Conservation (phyloP, 2,113 vertebrate genomes). For the Nycticebus coucang region DNA sequence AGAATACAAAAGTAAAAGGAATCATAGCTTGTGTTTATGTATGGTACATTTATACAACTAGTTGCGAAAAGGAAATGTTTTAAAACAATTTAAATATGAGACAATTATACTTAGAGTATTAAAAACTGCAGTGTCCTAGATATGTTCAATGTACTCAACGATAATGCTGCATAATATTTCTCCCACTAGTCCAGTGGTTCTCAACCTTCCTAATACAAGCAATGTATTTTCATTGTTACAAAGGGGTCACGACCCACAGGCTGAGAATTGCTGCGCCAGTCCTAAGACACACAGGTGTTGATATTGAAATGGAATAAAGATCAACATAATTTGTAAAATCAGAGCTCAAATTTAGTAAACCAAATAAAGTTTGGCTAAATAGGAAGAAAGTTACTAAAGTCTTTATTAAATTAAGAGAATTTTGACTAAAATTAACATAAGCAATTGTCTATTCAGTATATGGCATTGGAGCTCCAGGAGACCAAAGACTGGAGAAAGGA, state of each 20-base stretch:
- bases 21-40: conserved; percentile 2
- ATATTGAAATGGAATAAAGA: conserved; percentile 29
- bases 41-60: background rate
- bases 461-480: background rate
- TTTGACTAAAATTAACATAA: background rate
- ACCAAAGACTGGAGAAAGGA: background rate
- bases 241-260: no score
- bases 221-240: no score
- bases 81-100: conserved; percentile 10
- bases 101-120: background rate
- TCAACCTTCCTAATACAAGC: no score
- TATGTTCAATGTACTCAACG: background rate
- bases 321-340: conserved; percentile 23
- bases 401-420: conserved; percentile 2
- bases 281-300: background rate
- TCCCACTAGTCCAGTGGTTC: background rate
- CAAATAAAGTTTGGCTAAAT: conserved; percentile 22
- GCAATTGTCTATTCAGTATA: background rate
- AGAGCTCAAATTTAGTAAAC: background rate
- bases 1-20: conserved; percentile 30
- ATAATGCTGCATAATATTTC: background rate
- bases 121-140: background rate
- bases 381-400: conserved; percentile 31
- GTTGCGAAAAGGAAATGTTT: conserved; percentile 25
- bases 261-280: background rate